Evolutionary conservation across 2,888 invertebrate species (phyloP), one percentile per base, ranked within the genome.

Genomic region (Cordilura impudica): DNA sequence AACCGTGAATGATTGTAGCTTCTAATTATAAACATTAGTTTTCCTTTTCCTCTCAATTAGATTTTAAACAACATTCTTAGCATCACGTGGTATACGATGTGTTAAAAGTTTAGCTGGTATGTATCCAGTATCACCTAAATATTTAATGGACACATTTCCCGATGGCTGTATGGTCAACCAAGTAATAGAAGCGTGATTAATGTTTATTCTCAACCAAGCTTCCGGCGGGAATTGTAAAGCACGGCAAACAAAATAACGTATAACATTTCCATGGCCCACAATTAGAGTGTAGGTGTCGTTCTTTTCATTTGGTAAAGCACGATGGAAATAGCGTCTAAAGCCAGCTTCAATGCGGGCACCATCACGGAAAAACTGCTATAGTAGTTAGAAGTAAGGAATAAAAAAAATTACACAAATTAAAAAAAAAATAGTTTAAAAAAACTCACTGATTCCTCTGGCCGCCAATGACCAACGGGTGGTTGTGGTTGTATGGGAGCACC

Each of bases 241-340:
- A 88, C 99, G 93, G 92, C 97, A 97, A n/a, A 96, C 94, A 87
- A 96, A 96, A 90, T 97, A 99, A 51, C 98, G 92, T 85, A 99
- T 99, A 19, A 99, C 99, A 90, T 99, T 99, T 3, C 97, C 98
- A 89, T 99, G 99, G 84, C 99, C 99, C 1, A 99, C 98, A 67
- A 99, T 91, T 47, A 99, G 88, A 35, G 98, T 98, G 88, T 95
- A 97, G 0, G 94, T 93, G 88, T 98, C 97, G 49, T 94, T 91
- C 1, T 92, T 91, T 89, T 99, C 98, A 0, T 92, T 91, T 0
- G 94, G 93, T 47, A 94, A 92, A 2, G 99, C 98, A 60, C 99
- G 92, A 89, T 98, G 94, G 89, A 99, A 96, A 90, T 97, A 96
- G 83, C 95, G 94, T 56, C 98, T 91, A 90, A 98, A 99, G 0